A percentile compares a stretch with the other conserved stretches of the same genome.
phyloP scores from a whole-genome alignment of 2,888 invertebrate species.

The Nomada fabriciana region DNA sequence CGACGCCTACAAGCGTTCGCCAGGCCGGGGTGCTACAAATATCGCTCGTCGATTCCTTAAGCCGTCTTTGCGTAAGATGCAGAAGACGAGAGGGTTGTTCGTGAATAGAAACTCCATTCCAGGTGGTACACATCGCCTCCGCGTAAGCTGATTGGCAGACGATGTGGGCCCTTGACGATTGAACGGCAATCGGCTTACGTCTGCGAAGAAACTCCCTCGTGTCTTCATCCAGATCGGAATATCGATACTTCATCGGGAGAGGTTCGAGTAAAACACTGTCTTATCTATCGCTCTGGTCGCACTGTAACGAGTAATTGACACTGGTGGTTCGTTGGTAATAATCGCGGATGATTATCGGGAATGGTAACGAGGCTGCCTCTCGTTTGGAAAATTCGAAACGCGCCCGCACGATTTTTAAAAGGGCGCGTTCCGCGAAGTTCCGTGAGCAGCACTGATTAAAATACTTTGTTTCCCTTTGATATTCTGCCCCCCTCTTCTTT shows the following conservation, averaged over 20 bases:
- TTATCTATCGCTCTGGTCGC: not conserved
- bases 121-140: slow-evolving; percentile 42
- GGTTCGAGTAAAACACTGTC: slow-evolving; percentile 21
- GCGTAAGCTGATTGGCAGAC: slow-evolving; percentile 72
- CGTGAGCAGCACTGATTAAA: not conserved
- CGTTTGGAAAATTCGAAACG: not conserved
- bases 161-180: slow-evolving; percentile 67
- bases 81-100: slow-evolving; percentile 33
- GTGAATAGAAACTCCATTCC: slow-evolving; percentile 57
- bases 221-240: slow-evolving; percentile 58
- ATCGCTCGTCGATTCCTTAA: slow-evolving; percentile 63
- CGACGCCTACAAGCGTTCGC: slow-evolving; percentile 41
- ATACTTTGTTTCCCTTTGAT: not conserved
- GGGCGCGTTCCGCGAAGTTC: not conserved
- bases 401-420: not conserved
- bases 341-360: not conserved
- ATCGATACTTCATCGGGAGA: slow-evolving; percentile 57
- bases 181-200: slow-evolving; percentile 69
- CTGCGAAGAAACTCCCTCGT: slow-evolving; percentile 52
- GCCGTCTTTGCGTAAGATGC: slow-evolving; percentile 62
- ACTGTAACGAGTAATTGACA: slow-evolving; percentile 7
- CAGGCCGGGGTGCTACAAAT: slow-evolving; percentile 59
- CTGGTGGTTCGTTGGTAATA: not conserved
- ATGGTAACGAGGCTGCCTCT: too few species aligned
- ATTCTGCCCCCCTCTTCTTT: not conserved